Evolutionary conservation across 2,797 vertebrate species (phyloP).

Genomic region (Phylloscopus collybita): DNA sequence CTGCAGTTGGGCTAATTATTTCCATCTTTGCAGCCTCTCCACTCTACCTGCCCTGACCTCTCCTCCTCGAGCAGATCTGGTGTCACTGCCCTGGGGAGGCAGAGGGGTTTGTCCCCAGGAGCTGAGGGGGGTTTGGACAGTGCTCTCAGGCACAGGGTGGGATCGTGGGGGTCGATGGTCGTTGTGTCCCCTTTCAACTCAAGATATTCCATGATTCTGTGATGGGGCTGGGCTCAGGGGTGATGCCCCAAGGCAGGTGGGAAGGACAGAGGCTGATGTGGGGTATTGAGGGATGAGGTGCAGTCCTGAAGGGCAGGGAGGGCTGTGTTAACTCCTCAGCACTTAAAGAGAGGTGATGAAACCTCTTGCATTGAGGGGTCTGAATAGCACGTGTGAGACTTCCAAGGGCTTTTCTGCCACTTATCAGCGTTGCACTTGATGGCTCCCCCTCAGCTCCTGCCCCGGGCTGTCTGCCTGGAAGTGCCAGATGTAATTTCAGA

Average conservation of each 20-base stretch:
- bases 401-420: neutral
- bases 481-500: constrained; percentile 24
- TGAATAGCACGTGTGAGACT: neutral
- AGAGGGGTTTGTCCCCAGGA: neutral
- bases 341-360: neutral
- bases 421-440: neutral
- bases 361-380: neutral
- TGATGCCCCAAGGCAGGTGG: neutral
- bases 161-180: neutral
- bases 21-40: neutral
- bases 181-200: neutral
- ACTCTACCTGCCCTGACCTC: neutral
- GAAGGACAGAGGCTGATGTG: neutral
- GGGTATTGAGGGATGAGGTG: neutral
- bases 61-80: neutral
- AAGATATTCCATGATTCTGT: fast-evolving
- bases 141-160: neutral
- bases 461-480: constrained; percentile 14
- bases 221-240: neutral
- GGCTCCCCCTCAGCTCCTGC: neutral
- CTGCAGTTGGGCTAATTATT: constrained; percentile 21
- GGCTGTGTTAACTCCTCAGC: neutral
- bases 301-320: neutral
- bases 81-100: neutral
- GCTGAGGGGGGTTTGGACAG: neutral